Evolutionary conservation across 2,888 invertebrate genomes (phyloP), one percentile per base, ranked within the genome.

Genomic region (Leptinotarsa peninsularis): DNA sequence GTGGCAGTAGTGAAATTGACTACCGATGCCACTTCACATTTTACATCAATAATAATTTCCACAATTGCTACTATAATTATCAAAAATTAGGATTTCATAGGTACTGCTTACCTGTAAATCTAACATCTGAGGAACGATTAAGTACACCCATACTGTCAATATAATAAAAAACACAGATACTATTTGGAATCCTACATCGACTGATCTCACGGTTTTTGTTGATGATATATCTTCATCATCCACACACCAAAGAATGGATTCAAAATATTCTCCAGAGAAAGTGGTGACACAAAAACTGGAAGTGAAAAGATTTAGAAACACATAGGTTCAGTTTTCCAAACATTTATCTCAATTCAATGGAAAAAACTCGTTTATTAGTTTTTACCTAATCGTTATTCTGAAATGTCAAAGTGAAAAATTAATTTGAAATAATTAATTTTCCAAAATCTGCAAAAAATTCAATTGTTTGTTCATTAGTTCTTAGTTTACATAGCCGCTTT

Each of bases 121-220:
- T 87, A 93, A 89, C 83, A 94, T 86, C 83, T 91, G 91, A 7
- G 93, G 92, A 33, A 93, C 85, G 67, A 90, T 88, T 66, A 88
- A 84, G 85, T 94, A 94, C 4, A 93, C 90, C 0, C 89, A 84
- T 49, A 93, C 87, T 0, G 94, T 93, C 14, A 90, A 83, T 13
- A 91, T 81, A 0, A 93, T 88, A 82, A 93, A 93, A 27, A 90
- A 81, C 0, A 91, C 84, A 5, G 88, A 88, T 60, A 88, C 81
- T 18, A 86, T 76, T 27, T 72, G 58, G 2, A 80, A 72, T 17
- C 73, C 66, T 33, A 72, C 67, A 50, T 78, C 74, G 17, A 77
- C 70, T 21, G 66, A 49, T 71, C 63, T 76, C n/a, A 74, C 56
- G 17, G 49, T 60, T 21, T 63, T 18, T 43, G 18, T 21, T 5